These are phyloP conservation scores for Digitonthophagus gazella DNA, from an alignment of 2,888 invertebrate genomes.

Conservation along the genomic window DNA sequence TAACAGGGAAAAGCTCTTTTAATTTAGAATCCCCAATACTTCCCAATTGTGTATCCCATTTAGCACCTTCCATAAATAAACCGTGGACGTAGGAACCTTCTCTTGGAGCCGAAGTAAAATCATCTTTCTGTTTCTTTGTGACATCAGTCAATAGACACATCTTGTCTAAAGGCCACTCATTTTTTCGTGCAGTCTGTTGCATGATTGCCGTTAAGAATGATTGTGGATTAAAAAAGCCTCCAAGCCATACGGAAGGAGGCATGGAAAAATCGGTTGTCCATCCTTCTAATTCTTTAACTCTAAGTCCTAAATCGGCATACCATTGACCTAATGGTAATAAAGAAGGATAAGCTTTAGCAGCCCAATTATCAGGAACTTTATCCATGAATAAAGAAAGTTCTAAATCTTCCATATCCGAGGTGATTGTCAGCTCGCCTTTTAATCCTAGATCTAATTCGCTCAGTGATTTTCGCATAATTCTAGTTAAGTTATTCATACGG, in stretches of 20 bases:
- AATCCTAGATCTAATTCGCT: constrained; percentile 84
- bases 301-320: constrained; percentile 80
- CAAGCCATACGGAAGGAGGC: constrained; percentile 88
- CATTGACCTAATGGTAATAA: constrained; percentile 77
- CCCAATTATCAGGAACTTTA: constrained; percentile 83
- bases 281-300: constrained; percentile 77
- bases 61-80: constrained; percentile 90
- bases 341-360: constrained; percentile 85
- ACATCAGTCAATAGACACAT: constrained; percentile 96
- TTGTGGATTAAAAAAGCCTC: constrained; percentile 95
- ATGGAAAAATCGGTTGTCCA: constrained; percentile 89
- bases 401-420: constrained; percentile 85
- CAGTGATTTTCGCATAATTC: constrained; percentile 77
- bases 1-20: constrained; percentile 85
- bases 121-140: constrained; percentile 82
- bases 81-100: constrained; percentile 91
- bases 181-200: constrained; percentile 94
- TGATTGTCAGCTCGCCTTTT: constrained; percentile 92
- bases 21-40: constrained; percentile 79
- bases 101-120: constrained; percentile 81
- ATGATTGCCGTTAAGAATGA: constrained; percentile 95
- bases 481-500: constrained; percentile 85
- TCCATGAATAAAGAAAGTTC: constrained; percentile 87
- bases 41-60: constrained; percentile 81
- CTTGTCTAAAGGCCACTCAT: constrained; percentile 94